These are phyloP conservation scores for Scatophagus argus DNA, from an alignment of 2,113 vertebrate species.

Conservation along the genomic window DNA sequence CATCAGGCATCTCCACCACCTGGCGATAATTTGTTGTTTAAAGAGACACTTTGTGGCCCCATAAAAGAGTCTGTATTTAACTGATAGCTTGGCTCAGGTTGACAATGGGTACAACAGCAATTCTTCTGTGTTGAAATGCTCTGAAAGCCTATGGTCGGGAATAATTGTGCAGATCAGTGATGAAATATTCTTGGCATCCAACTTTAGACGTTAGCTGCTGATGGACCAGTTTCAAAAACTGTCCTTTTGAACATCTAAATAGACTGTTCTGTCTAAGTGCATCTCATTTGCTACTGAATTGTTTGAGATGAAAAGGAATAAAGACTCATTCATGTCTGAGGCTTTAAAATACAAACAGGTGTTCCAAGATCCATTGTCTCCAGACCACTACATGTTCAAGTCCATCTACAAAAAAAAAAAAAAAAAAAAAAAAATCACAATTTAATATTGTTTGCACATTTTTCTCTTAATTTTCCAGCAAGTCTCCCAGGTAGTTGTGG, in stretches of 20 bases:
- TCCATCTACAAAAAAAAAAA: not conserved
- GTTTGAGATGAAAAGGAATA: slow-evolving; percentile 41
- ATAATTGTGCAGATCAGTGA: not conserved
- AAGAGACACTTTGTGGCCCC: slow-evolving; percentile 5
- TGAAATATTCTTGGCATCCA: slow-evolving; percentile 29
- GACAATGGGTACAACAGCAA: slow-evolving; percentile 21
- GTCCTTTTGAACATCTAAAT: slow-evolving; percentile 17
- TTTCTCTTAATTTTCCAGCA: not conserved
- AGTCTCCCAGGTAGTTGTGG: not conserved
- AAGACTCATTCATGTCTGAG: slow-evolving; percentile 17
- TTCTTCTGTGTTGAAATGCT: slow-evolving; percentile 13
- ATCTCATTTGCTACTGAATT: slow-evolving; percentile 24
- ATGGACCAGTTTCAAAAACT: slow-evolving; percentile 34
- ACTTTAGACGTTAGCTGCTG: slow-evolving; percentile 27
- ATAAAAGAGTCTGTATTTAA: slow-evolving; percentile 20
- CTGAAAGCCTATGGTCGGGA: not conserved
- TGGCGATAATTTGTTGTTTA: slow-evolving; percentile 16
- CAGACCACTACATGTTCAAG: not conserved
- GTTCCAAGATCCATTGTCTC: slow-evolving; percentile 21
- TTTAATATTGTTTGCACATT: not conserved
- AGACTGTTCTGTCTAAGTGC: not conserved
- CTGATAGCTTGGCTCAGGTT: not conserved
- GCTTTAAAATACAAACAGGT: slow-evolving; percentile 38
- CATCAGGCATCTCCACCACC: slow-evolving; percentile 6
- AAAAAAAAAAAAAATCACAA: too few relatives aligned